Evolutionary conservation across 2,888 invertebrate species (phyloP).

Genomic region (Drosophila limbata): DNA sequence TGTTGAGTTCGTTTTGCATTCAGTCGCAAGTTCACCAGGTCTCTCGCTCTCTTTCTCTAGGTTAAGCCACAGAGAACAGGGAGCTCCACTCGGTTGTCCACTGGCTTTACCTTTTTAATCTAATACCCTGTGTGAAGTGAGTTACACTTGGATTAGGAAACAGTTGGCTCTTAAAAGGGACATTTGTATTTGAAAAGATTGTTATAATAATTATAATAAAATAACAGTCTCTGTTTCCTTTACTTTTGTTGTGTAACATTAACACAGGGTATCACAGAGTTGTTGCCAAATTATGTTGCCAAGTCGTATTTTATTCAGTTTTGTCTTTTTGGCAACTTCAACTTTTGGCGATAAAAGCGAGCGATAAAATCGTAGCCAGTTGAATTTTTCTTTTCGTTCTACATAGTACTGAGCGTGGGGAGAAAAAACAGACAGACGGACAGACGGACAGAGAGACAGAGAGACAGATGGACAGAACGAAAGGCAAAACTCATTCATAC

Average conservation of each 20-base stretch:
- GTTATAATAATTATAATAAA: no score
- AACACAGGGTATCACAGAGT: slow-evolving; percentile 23
- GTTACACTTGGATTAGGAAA: not conserved
- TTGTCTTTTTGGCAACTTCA: slow-evolving; percentile 66
- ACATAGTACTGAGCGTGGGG: slow-evolving; percentile 40
- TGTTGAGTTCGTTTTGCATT: slow-evolving; percentile 76
- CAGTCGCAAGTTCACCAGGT: slow-evolving; percentile 54
- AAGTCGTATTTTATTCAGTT: slow-evolving; percentile 17
- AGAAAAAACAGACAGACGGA: not conserved
- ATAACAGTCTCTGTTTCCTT: not conserved
- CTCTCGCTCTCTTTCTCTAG: slow-evolving; percentile 35
- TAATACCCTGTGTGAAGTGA: slow-evolving; percentile 16
- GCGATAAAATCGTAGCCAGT: slow-evolving; percentile 64
- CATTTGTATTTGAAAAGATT: not conserved
- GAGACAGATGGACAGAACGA: slow-evolving; percentile 3
- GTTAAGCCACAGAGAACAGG: slow-evolving; percentile 54
- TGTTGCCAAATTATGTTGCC: not conserved
- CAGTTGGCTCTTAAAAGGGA: not conserved
- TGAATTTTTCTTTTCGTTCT: slow-evolving; percentile 43
- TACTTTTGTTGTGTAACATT: not conserved
- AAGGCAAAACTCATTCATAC: slow-evolving; percentile 48
- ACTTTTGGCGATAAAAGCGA: slow-evolving; percentile 68
- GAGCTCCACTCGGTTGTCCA: slow-evolving; percentile 16
- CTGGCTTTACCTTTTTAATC: slow-evolving; percentile 23
- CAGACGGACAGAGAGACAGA: not conserved